A percentile compares a stretch with the other conserved stretches of the same genome.
These are phyloP conservation scores for Pristionchus entomophagus DNA, from an alignment of 2,888 invertebrate species.

Conservation along the genomic window DNA sequence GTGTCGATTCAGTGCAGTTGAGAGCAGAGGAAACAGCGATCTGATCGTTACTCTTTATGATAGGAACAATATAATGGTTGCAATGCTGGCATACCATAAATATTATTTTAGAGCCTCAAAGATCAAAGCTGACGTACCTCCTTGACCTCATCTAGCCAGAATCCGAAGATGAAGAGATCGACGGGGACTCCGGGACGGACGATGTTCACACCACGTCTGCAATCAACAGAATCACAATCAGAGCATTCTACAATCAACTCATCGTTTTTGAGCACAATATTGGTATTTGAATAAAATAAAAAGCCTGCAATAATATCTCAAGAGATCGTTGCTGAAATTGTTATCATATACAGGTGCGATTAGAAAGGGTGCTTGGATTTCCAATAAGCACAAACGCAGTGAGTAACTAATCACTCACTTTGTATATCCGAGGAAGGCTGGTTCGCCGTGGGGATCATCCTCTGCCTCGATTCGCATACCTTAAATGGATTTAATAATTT, in stretches of 20 bases:
- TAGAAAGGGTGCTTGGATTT: too few species aligned
- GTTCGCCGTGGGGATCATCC: slow-evolving; percentile 18
- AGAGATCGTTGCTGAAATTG: too few species aligned
- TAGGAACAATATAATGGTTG: too few species aligned
- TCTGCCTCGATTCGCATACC: slow-evolving; percentile 18
- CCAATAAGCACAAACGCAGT: too few species aligned
- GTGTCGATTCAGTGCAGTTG: not conserved
- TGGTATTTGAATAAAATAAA: too few species aligned
- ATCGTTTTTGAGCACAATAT: not conserved
- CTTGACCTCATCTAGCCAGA: slow-evolving; percentile 69
- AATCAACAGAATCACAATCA: too few species aligned
- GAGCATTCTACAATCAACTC: too few species aligned
- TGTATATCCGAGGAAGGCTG: slow-evolving; percentile 16
- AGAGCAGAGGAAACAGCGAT: not conserved
- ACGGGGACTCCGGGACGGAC: slow-evolving; percentile 65
- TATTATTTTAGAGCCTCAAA: not conserved
- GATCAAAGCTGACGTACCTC: slow-evolving; percentile 31
- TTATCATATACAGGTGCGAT: too few species aligned
- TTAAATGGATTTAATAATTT: not conserved
- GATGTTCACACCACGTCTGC: slow-evolving; percentile 50
- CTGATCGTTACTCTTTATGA: not conserved
- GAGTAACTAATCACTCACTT: too few species aligned
- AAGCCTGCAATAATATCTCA: too few species aligned
- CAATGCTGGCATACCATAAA: too few species aligned
- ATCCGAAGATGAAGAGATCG: slow-evolving; percentile 69